Conservation (phyloP, 2,888 invertebrate species). For the Trissoscelio sp. region DNA sequence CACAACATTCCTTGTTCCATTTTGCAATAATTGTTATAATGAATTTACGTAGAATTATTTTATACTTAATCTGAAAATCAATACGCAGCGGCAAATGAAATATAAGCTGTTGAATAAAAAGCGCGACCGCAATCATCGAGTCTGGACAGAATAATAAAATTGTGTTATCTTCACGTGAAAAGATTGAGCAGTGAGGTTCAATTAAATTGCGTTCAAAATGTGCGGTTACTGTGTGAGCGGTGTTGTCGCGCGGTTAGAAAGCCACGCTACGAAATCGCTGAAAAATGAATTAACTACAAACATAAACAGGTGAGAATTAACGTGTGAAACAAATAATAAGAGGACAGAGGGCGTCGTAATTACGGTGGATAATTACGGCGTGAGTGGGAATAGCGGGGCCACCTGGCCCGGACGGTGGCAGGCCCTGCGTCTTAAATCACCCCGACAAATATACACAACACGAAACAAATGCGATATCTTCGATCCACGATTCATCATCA, state of each 20-base stretch:
- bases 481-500: slow-evolving; percentile 87
- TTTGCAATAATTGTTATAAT: no score
- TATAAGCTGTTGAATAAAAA: no score
- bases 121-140: no score
- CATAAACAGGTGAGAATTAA: slow-evolving; percentile 18
- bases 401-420: slow-evolving; percentile 82
- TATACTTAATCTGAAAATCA: no score
- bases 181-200: no score
- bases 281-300: slow-evolving; percentile 15
- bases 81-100: no score
- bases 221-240: not conserved
- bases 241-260: not conserved
- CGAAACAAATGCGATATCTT: slow-evolving; percentile 82
- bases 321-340: slow-evolving; percentile 5
- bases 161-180: no score
- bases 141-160: no score
- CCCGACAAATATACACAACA: slow-evolving; percentile 74
- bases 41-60: no score
- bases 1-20: no score
- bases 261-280: not conserved
- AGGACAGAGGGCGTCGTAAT: slow-evolving; percentile 72
- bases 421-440: slow-evolving; percentile 81
- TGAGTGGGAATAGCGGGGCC: slow-evolving; percentile 77
- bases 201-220: no score
- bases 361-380: slow-evolving; percentile 81